These are phyloP conservation scores for Copsychus sechellarum DNA, from an alignment of 2,113 vertebrate genomes.

Conservation along the genomic window DNA sequence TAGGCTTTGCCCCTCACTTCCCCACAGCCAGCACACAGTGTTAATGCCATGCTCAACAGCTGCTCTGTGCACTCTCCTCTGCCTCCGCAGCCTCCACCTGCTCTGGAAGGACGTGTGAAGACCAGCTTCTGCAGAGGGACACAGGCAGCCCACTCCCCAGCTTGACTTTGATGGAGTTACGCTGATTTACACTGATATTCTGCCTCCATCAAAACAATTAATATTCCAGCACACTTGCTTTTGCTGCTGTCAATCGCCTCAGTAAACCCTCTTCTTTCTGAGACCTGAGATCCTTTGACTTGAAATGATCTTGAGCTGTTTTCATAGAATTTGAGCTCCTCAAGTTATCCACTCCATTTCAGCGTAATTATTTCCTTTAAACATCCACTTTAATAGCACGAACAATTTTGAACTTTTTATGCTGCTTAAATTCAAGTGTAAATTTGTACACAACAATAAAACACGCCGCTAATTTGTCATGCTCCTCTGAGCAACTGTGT, in stretches of 20 bases:
- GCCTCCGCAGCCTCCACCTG: not conserved
- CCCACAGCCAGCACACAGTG: not conserved
- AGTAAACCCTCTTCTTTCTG: constrained; percentile 6
- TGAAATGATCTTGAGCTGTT: constrained; percentile 23
- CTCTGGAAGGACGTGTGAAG: not conserved
- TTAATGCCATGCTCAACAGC: fast-evolving
- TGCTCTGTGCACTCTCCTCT: not conserved
- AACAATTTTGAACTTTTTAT: constrained; percentile 50
- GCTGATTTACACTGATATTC: not conserved
- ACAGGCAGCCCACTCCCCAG: not conserved
- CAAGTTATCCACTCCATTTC: constrained; percentile 23
- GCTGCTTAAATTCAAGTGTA: constrained; percentile 64
- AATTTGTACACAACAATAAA: constrained; percentile 75
- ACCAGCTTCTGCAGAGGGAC: not conserved
- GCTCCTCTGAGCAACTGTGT: constrained; percentile 67
- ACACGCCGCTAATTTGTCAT: constrained; percentile 62
- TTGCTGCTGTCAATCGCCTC: not conserved
- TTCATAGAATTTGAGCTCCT: constrained; percentile 9
- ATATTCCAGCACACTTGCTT: constrained; percentile 9
- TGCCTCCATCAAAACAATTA: constrained; percentile 24
- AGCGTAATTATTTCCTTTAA: constrained; percentile 48
- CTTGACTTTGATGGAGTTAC: not conserved
- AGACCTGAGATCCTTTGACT: constrained; percentile 48
- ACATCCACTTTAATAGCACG: constrained; percentile 33
- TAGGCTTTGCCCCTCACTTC: constrained; percentile 7